Evolutionary conservation across 1,140 invertebrate species (phyloP), one percentile per base, ranked within the genome.

Genomic region (Galendromus occidentalis): DNA sequence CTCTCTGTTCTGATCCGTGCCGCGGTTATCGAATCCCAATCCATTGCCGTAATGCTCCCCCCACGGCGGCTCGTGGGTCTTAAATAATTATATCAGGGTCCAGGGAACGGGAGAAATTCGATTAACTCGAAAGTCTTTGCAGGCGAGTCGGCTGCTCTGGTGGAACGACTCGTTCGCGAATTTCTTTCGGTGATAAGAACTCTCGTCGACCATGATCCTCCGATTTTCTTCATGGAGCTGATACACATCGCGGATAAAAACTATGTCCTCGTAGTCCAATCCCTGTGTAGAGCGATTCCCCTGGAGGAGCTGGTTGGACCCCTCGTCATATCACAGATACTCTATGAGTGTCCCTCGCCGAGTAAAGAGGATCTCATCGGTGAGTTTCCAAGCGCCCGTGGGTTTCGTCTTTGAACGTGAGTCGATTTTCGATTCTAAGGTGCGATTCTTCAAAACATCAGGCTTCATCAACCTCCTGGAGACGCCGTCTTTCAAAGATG

Each of bases 261-360:
- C 1, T 95, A 90, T 90, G 82, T 93, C 64, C 83, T 86, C 76
- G 85, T 94, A 59, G 85, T 94, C 1, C 83, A 83, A 68, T 90
- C 88, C 2, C 84, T 94, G 78, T 84, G 93, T 30, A 83, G 87
- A 70, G 83, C 86, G 20, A 88, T 94, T 68, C 89, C 90, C 1
- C 80, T 90, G 71, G 81, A 85, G 66, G 85, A 92, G 78, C 86
- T 88, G 9, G 79, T 93, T 41, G 90, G 90, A 29, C 87, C 91
- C 41, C 88, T 88, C 42, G 87, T 91, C 47, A 92, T 94, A 69
- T 88, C 86, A 2, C 79, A 94, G 59, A 75, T 94, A 17, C 76
- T 94, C 39, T 90, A 95, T 75, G 90, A 94, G 74, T 91, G 87
- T 73, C 89, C 90, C 41, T 76, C 94, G 69, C 91, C 91, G 47